Conservation (phyloP, 2,888 invertebrate genomes). For the Adela reaumurella region DNA sequence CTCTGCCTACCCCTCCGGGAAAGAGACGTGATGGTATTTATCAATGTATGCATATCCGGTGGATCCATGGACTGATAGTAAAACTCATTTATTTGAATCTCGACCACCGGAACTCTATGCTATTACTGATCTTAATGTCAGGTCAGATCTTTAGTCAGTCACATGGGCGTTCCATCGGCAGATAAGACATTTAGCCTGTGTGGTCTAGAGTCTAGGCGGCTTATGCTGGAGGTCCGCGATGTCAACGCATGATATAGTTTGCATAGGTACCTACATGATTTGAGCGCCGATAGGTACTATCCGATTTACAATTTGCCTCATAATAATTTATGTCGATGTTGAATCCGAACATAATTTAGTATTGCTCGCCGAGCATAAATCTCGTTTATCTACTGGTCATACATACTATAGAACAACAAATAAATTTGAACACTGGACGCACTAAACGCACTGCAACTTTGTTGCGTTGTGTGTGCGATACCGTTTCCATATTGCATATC, state of each 20-base stretch:
- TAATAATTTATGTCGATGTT: conserved; percentile 53
- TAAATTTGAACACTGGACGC: background rate
- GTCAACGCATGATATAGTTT: conserved; percentile 37
- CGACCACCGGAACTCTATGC: no score
- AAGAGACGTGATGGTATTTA: no score
- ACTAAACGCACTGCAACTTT: background rate
- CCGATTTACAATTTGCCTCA: conserved; percentile 49
- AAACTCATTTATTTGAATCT: no score
- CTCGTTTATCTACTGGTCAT: conserved; percentile 22
- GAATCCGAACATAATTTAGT: conserved; percentile 55
- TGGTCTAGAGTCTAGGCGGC: background rate
- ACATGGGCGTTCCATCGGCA: no score
- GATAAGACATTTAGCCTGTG: background rate
- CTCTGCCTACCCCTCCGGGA: no score
- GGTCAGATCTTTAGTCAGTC: no score
- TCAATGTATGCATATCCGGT: no score
- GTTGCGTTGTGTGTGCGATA: background rate
- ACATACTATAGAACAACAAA: no score
- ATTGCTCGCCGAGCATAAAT: conserved; percentile 47
- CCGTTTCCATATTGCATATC: no score
- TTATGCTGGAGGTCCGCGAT: conserved; percentile 12
- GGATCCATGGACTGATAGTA: no score
- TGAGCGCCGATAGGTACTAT: conserved; percentile 46
- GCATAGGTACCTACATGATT: conserved; percentile 42
- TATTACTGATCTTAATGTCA: no score